Evolutionary conservation across 2,113 vertebrate species (phyloP).

Genomic region (Pycnonotus jocosus): DNA sequence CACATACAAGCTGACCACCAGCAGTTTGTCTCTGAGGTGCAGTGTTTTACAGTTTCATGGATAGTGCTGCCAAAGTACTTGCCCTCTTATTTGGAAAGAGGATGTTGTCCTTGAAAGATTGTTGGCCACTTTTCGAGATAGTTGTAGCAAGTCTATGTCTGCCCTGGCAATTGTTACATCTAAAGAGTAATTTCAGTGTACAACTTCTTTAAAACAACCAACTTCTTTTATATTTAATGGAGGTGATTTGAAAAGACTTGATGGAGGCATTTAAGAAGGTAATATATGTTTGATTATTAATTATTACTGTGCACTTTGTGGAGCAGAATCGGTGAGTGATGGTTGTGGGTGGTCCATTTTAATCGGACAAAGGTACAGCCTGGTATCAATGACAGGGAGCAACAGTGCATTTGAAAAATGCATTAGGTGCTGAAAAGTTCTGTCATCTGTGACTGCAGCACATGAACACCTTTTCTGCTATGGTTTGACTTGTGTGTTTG

Average conservation of each 20-base stretch:
- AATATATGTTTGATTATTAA: background rate
- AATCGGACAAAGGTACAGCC: background rate
- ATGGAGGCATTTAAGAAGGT: background rate
- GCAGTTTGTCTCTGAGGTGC: background rate
- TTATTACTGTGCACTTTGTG: background rate
- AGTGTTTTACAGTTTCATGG: background rate
- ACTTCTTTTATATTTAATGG: background rate
- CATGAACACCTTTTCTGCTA: background rate
- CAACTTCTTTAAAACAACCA: background rate
- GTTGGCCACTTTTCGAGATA: background rate
- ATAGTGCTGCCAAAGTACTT: background rate
- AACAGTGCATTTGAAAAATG: background rate
- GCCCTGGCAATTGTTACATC: background rate
- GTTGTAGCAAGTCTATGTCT: background rate
- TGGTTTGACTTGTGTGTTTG: background rate
- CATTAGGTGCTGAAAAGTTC: background rate
- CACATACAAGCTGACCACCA: background rate
- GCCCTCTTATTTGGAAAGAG: background rate
- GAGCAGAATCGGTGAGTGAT: background rate
- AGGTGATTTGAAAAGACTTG: fast-evolving
- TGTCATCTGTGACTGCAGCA: background rate
- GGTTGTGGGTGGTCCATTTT: background rate
- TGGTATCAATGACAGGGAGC: background rate
- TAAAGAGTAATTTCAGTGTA: background rate
- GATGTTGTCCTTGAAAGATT: background rate